Conservation (phyloP, 2,797 vertebrate species). For the Varecia variegata region DNA sequence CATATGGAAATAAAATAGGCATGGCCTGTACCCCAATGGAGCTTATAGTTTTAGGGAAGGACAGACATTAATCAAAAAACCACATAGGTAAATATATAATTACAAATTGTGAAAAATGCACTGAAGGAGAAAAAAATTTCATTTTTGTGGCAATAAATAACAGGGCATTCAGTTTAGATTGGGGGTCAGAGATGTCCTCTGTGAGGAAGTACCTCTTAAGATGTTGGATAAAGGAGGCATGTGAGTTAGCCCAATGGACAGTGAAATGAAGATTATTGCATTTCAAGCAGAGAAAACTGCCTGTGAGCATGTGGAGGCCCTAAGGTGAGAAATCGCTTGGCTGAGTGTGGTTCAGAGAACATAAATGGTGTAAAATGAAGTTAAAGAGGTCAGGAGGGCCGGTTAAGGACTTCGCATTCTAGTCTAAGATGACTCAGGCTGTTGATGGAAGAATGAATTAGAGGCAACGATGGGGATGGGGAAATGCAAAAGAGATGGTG, state of each 20-base stretch:
- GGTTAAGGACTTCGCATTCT: background rate
- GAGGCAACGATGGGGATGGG: fast-evolving
- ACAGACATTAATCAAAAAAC: background rate
- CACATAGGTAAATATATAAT: background rate
- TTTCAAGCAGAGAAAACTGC: background rate
- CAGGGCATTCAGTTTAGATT: background rate
- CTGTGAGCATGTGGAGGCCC: background rate
- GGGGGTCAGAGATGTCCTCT: background rate
- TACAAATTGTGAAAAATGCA: background rate
- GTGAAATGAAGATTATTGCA: background rate
- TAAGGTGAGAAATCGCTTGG: background rate
- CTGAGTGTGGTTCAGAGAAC: background rate
- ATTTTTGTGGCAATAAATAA: background rate
- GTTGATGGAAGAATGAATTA: background rate
- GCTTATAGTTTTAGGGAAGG: background rate
- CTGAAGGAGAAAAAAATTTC: background rate
- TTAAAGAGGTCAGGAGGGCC: background rate
- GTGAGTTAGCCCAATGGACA: background rate
- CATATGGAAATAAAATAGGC: background rate
- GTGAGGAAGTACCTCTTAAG: background rate
- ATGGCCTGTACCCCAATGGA: background rate
- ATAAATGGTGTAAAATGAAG: background rate
- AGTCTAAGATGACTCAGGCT: background rate
- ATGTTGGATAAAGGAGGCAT: background rate
- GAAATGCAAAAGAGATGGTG: background rate